Evolutionary conservation across 1,140 invertebrate genomes (phyloP).

Genomic region (Hydropsyche tenuis): DNA sequence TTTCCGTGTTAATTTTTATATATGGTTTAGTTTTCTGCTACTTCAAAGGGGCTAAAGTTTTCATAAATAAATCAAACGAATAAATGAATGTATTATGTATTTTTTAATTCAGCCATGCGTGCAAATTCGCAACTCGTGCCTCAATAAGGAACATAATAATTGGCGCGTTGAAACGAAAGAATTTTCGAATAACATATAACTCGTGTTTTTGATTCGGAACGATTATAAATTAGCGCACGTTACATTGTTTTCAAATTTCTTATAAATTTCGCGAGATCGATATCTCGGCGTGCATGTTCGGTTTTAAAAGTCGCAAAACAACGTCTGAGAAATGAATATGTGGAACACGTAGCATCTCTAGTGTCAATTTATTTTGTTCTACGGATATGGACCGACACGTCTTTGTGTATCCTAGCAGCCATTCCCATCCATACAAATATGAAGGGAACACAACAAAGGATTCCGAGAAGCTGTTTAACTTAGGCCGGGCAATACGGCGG

Average conservation of each 20-base stretch:
- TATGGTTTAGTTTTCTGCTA: too few relatives aligned
- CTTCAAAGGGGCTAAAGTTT: too few relatives aligned
- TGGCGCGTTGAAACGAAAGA: background rate
- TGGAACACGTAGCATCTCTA: conserved; percentile 29
- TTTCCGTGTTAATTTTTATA: too few relatives aligned
- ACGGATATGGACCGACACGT: conserved; percentile 6
- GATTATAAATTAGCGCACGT: too few relatives aligned
- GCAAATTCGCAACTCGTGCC: too few relatives aligned
- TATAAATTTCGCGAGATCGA: too few relatives aligned
- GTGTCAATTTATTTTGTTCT: conserved; percentile 42
- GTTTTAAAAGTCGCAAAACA: conserved; percentile 24
- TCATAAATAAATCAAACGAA: too few relatives aligned
- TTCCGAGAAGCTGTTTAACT: background rate
- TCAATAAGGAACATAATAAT: too few relatives aligned
- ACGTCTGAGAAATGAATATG: conserved; percentile 29
- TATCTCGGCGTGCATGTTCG: background rate
- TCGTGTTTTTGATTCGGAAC: too few relatives aligned
- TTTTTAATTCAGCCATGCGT: too few relatives aligned
- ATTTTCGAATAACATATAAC: background rate
- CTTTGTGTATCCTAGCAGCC: background rate
- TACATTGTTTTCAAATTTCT: too few relatives aligned
- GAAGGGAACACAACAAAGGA: conserved; percentile 18
- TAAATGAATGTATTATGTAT: too few relatives aligned
- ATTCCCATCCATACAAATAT: conserved; percentile 17
- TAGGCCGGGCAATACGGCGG: background rate